Base-by-base conservation (phyloP, 2,888 invertebrate species). In the Epinotia bilunana region DNA sequence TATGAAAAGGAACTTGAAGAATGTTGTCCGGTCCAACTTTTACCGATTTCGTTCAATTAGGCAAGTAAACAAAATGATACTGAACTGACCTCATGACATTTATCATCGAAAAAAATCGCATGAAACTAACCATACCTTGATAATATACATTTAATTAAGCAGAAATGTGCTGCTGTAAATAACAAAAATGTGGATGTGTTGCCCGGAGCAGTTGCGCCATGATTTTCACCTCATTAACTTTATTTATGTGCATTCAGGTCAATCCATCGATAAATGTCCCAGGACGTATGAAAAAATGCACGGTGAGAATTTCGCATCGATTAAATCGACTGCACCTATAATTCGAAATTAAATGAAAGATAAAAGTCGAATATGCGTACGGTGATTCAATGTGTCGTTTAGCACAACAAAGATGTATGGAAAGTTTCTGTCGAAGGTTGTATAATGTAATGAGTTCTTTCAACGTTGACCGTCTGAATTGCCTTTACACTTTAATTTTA, bases 171-270 rank as follows among this genome's bases (percentile, higher is more conserved):
- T 81, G 79, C 82, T 82, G 82, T 81, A 82, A 84, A 83, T 81
- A 83, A 81, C 76, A 74, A 78, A 78, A 63, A 77, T 73, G 71
- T 78, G 78, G 77, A 73, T 77, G 73, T 76, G 73, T 74, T 77
- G 75, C 73, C 76, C 72, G 80, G 80, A 80, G 80, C 69, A 77
- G 68, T 81, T 83, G 79, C 84, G 85, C 82, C 86, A 87, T 88
- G 86, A 87, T 87, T 90, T 89, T 91, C 86, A 84, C 84, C 86
- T 90, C 89, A 90, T 91, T 91, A 90, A 88, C 83, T 90, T 90
- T 89, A 90, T 90, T 91, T 91, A 91, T 87, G 87, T 86, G 83
- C 84, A 81, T 86, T 84, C 86, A 78, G 86, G 85, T 87, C 87
- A 89, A 87, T 90, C 86, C 87, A 90, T 88, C 88, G 89, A 88